A percentile compares a stretch with the other conserved stretches of the same genome.
phyloP scores from a whole-genome alignment of 2,888 invertebrate genomes.

The Subacronicta megacephala region DNA sequence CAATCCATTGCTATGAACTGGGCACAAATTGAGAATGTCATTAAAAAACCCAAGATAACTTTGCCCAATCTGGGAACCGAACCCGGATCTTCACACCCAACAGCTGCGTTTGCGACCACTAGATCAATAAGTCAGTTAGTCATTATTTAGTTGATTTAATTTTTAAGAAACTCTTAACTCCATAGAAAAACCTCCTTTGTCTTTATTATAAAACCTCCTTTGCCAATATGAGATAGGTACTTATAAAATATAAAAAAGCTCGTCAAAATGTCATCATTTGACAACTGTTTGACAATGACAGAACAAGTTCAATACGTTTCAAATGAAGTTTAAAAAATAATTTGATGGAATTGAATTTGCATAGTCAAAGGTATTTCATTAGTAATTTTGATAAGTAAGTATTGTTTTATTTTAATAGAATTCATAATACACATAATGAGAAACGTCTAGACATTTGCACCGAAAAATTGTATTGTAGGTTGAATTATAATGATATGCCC shows the following conservation, averaged over 20 bases:
- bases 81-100: too few species aligned
- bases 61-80: too few species aligned
- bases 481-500: slow-evolving; percentile 56
- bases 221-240: too few species aligned
- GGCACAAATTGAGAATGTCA: too few species aligned
- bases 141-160: too few species aligned
- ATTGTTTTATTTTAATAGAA: slow-evolving; percentile 2
- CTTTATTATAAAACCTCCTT: slow-evolving; percentile 2
- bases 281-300: neutral
- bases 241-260: too few species aligned
- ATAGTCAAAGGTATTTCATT: neutral
- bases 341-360: slow-evolving; percentile 1
- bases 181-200: too few species aligned
- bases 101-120: too few species aligned
- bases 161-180: too few species aligned
- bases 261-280: slow-evolving; percentile 17
- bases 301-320: neutral
- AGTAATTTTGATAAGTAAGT: neutral
- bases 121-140: too few species aligned
- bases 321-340: neutral
- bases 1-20: too few species aligned
- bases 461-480: slow-evolving; percentile 24
- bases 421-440: slow-evolving; percentile 6
- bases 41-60: too few species aligned
- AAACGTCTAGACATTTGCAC: slow-evolving; percentile 31